Base-by-base conservation (phyloP, 2,113 vertebrate species). In the Oxyura jamaicensis region DNA sequence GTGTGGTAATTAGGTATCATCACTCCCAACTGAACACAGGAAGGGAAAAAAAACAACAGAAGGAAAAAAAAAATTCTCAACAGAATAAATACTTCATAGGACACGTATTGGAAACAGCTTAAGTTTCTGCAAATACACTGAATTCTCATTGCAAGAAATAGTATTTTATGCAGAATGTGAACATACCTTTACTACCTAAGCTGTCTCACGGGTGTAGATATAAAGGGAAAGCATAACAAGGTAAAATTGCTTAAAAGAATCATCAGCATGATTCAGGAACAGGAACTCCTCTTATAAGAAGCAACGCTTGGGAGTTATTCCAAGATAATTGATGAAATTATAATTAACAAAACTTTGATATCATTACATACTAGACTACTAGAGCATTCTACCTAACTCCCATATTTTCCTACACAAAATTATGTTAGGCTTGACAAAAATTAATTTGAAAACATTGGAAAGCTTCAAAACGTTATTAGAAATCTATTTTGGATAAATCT, bases 121-220 rank as follows among this genome's bases (percentile, higher is more conserved):
- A 50, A 28, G 3, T 82, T 93, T 95, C 85, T 95, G 63, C 36
- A 91, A 89, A 95, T 79, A 65, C 42, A 75, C 89, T 89, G 42
- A 95, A 96, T 95, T 92, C 39, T 94, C n/a, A 75, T 8, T 33
- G 17, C 17, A 59, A 93, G 55, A 93, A 87, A 87, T 28, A 42
- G 33, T 74, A 80, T 46, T 76, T 81, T 31, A 88, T 20, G 5
- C 63, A 82, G 62, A 83, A 78, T 55, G 41, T 68, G 90, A 91
- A 72, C 85, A 78, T 82, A 17, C 41, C 58, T 81, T 93, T 80
- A 78, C 42, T 82, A 66, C 33, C 5, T 55, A 48, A 21, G 23
- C 42, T 71, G 10, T 56, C 41, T 73, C 46, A 68, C 11, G 65
- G 19, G 18, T 46, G n/a, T 31, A 56, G 68, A 84, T 42, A 68